Base-by-base conservation (phyloP, 2,888 invertebrate genomes). In the Augochlorella aurata region DNA sequence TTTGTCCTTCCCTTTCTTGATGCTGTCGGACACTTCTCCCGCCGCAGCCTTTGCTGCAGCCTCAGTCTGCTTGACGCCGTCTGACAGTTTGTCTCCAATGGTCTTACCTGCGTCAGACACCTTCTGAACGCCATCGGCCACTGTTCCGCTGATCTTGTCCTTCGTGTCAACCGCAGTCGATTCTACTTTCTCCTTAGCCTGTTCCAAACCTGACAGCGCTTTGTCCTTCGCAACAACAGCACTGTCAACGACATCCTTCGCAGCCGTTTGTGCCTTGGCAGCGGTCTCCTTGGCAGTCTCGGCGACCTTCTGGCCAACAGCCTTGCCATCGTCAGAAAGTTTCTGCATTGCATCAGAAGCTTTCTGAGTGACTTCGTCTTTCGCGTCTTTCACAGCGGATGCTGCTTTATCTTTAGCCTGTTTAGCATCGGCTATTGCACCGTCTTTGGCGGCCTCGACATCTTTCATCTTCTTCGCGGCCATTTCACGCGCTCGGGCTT, bases 301-400 rank as follows among this genome's bases (percentile, higher is more conserved):
- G 18, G 94, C 94, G 87, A 95, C 94, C 89, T 95, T 95, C 74
- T 94, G 67, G 2, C 69, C 67, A 0, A 77, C 21, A 0, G 94
- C 91, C 18, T 81, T 77, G 38, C 86, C 79, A 44, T 83, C 58
- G 2, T 74, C 76, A 0, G 49, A 65, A 12, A 73, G 24, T 10
- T 72, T 75, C 3, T 78, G 71, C 3, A 66, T 66, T 9, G 78
- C 81, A 9, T 76, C 85, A 8, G 78, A 82, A 0, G 83, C 54
- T 49, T 87, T 84, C 8, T 80, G 72, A 1, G 70, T 47, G 21
- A 76, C 73, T 10, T 85, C 73, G 2, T 84, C 85, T 24, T 84
- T 79, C 4, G 85, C 65, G 24, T 87, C 88, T 69, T 86, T 88
- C 18, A 71, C 61, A 16, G 73, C 63, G 10, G 81, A 70, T 45